These are phyloP conservation scores for Drosophila melanosoma DNA, from an alignment of 2,888 invertebrate genomes.

Conservation along the genomic window DNA sequence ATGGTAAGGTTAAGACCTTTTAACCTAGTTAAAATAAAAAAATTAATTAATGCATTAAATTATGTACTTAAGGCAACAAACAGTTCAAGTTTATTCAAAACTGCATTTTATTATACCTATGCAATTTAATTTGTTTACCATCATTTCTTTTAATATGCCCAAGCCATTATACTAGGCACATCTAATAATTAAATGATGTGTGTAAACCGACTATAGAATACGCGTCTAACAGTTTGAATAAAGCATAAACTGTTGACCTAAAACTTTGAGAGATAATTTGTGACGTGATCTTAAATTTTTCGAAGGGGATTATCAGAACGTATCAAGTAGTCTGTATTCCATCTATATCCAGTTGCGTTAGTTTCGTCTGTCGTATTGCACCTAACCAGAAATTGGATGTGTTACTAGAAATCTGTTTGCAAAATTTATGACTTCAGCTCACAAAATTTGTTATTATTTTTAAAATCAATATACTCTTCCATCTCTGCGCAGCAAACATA, in stretches of 20 bases:
- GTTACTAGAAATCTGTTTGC: not conserved
- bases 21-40: not conserved
- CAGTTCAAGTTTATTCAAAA: not conserved
- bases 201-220: not conserved
- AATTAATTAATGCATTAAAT: not conserved
- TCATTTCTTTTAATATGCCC: not conserved
- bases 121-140: not conserved
- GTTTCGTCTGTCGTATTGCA: not conserved
- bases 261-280: not conserved
- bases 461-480: too few species aligned
- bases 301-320: too few species aligned
- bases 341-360: not conserved
- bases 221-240: not conserved
- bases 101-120: not conserved
- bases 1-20: not conserved
- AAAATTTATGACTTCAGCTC: not conserved
- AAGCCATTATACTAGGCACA: not conserved
- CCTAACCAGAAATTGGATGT: not conserved
- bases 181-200: not conserved
- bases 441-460: too few species aligned
- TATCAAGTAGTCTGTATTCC: not conserved
- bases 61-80: not conserved
- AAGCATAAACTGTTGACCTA: not conserved
- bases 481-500: too few species aligned
- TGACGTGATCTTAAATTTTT: not conserved